A percentile compares a stretch with the other conserved stretches of the same genome.
Conservation (phyloP, 1,140 invertebrate genomes). For the Cephus cinctus region DNA sequence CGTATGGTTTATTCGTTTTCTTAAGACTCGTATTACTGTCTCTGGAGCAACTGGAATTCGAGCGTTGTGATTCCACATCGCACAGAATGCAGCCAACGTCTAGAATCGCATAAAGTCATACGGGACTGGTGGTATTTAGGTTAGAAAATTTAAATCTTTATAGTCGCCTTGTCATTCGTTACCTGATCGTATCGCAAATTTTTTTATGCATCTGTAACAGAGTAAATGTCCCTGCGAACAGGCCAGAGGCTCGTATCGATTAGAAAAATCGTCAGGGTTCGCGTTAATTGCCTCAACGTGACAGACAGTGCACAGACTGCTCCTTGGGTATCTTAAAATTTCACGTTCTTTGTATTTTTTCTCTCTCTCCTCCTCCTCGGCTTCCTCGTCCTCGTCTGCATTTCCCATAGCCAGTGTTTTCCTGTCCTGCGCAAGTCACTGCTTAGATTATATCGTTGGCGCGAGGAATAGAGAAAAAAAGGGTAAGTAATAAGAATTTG, state of each 20-base stretch:
- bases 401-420: conserved; percentile 13
- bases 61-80: conserved; percentile 24
- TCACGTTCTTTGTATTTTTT: conserved; percentile 11
- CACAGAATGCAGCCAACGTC: conserved; percentile 32
- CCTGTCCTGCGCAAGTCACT: conserved; percentile 13
- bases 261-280: conserved; percentile 11
- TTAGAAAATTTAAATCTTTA: too few relatives aligned
- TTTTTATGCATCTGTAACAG: conserved; percentile 39
- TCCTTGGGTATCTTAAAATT: conserved; percentile 12
- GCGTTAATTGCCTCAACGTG: conserved; percentile 27
- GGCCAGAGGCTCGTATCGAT: conserved; percentile 19
- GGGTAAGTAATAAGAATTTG: too few relatives aligned
- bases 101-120: too few relatives aligned
- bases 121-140: too few relatives aligned
- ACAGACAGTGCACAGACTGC: conserved; percentile 39
- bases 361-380: conserved; percentile 15
- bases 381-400: conserved; percentile 24
- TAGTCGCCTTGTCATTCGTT: too few relatives aligned
- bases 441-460: too few relatives aligned
- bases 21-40: conserved; percentile 11
- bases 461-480: too few relatives aligned
- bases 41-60: conserved; percentile 19
- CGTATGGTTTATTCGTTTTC: conserved; percentile 16
- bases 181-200: conserved; percentile 37
- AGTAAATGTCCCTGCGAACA: conserved; percentile 34